phyloP scores from a whole-genome alignment of 2,113 vertebrate species.

The Sorex fumeus region DNA sequence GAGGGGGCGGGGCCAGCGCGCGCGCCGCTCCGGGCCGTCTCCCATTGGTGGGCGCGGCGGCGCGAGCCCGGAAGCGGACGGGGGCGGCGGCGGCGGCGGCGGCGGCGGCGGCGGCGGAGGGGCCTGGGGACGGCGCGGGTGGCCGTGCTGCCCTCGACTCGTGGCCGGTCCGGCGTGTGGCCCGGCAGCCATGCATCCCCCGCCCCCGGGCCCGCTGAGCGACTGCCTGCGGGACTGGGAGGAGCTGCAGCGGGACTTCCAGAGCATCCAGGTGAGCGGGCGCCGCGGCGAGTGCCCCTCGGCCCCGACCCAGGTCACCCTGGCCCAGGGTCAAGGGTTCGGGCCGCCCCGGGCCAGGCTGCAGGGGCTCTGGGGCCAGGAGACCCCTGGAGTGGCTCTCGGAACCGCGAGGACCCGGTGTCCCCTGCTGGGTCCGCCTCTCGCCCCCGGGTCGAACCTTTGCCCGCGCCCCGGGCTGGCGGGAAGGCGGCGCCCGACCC shows the following conservation, averaged over 20 bases:
- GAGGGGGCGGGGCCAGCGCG: conserved; percentile 23
- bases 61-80: conserved; percentile 79
- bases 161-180: background rate
- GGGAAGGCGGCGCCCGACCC: background rate
- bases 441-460: background rate
- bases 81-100: conserved; percentile 29
- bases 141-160: background rate
- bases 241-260: conserved; percentile 92
- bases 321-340: conserved; percentile 39
- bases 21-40: background rate
- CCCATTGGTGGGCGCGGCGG: conserved; percentile 50
- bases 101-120: conserved; percentile 24
- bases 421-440: background rate
- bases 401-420: background rate
- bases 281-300: background rate
- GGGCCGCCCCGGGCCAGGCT: background rate
- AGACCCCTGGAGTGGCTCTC: background rate
- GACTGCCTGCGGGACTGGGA: conserved; percentile 92
- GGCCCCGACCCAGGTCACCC: conserved; percentile 44
- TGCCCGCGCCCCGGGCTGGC: background rate
- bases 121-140: background rate
- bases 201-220: conserved; percentile 76
- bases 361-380: background rate
- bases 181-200: conserved; percentile 76
- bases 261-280: conserved; percentile 92